Evolutionary conservation across 2,888 invertebrate genomes (phyloP).

Genomic region (Cerceris rybyensis): DNA sequence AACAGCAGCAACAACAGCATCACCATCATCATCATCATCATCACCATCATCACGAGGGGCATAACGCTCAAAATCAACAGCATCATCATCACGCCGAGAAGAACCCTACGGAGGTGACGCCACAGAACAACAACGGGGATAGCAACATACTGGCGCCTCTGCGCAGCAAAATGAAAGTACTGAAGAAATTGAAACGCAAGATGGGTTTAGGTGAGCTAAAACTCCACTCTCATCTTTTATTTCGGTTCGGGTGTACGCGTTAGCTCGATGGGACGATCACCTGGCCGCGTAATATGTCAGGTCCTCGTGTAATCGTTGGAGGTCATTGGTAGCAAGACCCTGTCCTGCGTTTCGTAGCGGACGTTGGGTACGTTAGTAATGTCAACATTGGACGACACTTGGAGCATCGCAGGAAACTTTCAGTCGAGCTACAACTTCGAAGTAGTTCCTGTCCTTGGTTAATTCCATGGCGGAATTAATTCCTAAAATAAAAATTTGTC

Average conservation of each 20-base stretch:
- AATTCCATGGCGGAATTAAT: too few relatives aligned
- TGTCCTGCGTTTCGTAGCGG: too few relatives aligned
- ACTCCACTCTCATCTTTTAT: conserved; percentile 13
- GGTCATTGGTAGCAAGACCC: too few relatives aligned
- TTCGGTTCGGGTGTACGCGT: neutral
- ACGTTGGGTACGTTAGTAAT: too few relatives aligned
- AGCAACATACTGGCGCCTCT: conserved; percentile 82
- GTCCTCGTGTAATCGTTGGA: too few relatives aligned
- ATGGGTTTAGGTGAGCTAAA: conserved; percentile 91
- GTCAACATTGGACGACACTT: too few relatives aligned
- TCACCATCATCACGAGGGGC: conserved; percentile 62
- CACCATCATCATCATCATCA: conserved; percentile 63
- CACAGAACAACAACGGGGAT: conserved; percentile 67
- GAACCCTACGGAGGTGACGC: conserved; percentile 42
- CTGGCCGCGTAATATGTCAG: too few relatives aligned
- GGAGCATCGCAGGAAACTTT: too few relatives aligned
- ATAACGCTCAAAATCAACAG: conserved; percentile 59
- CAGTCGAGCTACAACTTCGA: too few relatives aligned
- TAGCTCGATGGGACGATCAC: neutral
- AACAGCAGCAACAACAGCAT: conserved; percentile 61
- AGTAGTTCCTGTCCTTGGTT: too few relatives aligned
- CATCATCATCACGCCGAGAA: conserved; percentile 57
- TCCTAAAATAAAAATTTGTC: too few relatives aligned
- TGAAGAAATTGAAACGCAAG: conserved; percentile 94
- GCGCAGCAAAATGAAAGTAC: conserved; percentile 91